phyloP scores from a whole-genome alignment of 2,888 invertebrate genomes.

The Stictocephala bisonia region DNA sequence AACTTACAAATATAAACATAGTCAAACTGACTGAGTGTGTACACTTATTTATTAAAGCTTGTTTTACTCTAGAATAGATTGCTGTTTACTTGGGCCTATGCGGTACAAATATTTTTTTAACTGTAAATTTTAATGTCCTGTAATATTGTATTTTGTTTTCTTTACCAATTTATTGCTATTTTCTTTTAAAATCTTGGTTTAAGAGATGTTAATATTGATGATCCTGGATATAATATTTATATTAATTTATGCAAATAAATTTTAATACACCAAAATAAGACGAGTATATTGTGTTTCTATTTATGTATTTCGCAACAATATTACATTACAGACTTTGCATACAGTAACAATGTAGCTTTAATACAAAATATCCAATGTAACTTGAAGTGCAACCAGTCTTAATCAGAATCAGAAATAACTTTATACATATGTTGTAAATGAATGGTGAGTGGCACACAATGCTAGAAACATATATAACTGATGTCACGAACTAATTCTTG shows the following conservation, averaged over 20 bases:
- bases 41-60: slow-evolving; percentile 22
- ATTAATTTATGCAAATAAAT: slow-evolving; percentile 16
- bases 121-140: background rate
- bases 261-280: slow-evolving; percentile 8
- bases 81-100: slow-evolving; percentile 6
- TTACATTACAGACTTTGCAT: too few relatives aligned
- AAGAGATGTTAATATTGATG: background rate
- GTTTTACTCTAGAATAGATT: slow-evolving; percentile 22
- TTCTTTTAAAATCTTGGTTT: background rate
- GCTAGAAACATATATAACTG: too few relatives aligned
- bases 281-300: background rate
- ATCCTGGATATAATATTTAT: slow-evolving; percentile 4
- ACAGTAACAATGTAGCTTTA: too few relatives aligned
- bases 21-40: slow-evolving; percentile 4
- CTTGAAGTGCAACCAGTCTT: too few relatives aligned
- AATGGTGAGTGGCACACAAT: too few relatives aligned
- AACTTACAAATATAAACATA: background rate
- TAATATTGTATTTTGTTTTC: background rate
- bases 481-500: too few relatives aligned
- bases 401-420: too few relatives aligned
- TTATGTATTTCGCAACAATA: background rate
- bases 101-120: slow-evolving; percentile 28
- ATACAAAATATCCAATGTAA: too few relatives aligned
- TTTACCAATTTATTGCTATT: background rate
- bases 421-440: too few relatives aligned